Percentiles rank a stretch among this genome's conserved stretches.
These are phyloP conservation scores for Catocala fraxini DNA, from an alignment of 2,888 invertebrate genomes.

Conservation along the genomic window DNA sequence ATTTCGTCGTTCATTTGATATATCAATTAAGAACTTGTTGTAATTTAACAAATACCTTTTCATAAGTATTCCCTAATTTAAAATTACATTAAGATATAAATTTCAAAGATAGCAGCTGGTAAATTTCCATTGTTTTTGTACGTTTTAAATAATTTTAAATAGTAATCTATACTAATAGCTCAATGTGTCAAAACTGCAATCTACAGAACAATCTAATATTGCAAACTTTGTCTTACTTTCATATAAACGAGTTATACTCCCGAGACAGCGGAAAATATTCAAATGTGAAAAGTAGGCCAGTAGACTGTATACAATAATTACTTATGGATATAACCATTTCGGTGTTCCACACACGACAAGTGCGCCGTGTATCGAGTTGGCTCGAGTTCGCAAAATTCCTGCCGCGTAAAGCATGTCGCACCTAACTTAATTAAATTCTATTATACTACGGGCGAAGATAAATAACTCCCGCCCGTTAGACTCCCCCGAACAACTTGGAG, in stretches of 20 bases:
- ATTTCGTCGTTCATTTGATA: not conserved
- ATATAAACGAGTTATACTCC: too few relatives aligned
- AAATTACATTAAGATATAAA: too few relatives aligned
- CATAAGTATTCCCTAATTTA: too few relatives aligned
- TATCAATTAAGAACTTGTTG: not conserved
- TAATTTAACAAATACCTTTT: too few relatives aligned
- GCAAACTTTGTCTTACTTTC: too few relatives aligned
- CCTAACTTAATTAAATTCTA: constrained; percentile 87
- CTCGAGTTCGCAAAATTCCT: constrained; percentile 73
- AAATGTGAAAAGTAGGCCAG: constrained; percentile 20
- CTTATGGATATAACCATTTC: constrained; percentile 32
- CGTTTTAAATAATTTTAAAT: too few relatives aligned
- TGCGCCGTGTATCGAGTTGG: constrained; percentile 58
- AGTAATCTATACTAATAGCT: too few relatives aligned
- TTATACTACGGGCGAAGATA: constrained; percentile 81
- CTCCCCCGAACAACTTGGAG: constrained; percentile 59
- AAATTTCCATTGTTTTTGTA: too few relatives aligned
- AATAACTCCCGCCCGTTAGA: constrained; percentile 79
- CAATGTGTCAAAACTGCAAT: too few relatives aligned
- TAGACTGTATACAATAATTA: constrained; percentile 23
- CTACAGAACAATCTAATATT: too few relatives aligned
- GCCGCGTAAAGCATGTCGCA: constrained; percentile 79
- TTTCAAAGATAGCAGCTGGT: too few relatives aligned
- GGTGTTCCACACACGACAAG: constrained; percentile 38
- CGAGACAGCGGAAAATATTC: not conserved